Conservation (phyloP, 1,140 invertebrate genomes). For the Aricia agestis region DNA sequence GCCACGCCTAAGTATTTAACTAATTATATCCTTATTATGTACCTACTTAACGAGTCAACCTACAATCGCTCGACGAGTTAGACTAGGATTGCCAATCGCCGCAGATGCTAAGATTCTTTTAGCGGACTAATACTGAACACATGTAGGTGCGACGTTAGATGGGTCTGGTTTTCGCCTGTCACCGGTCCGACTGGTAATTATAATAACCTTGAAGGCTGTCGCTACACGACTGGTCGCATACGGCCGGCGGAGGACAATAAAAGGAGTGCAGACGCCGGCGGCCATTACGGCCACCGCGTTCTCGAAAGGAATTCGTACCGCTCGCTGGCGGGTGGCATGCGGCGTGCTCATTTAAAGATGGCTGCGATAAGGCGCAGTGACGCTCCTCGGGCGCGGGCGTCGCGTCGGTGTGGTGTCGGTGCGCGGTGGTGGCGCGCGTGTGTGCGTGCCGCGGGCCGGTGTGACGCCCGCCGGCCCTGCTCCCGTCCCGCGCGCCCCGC, state of each 20-base stretch:
- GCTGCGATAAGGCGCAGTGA: constrained; percentile 69
- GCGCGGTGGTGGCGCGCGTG: constrained; percentile 47
- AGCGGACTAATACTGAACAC: not conserved
- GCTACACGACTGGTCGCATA: constrained; percentile 36
- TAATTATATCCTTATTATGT: no score
- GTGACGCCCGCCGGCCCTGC: constrained; percentile 52
- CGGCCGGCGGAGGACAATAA: constrained; percentile 38
- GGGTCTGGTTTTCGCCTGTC: constrained; percentile 43
- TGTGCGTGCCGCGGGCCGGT: constrained; percentile 50
- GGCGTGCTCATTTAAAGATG: constrained; percentile 70
- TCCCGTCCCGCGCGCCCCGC: constrained; percentile 42
- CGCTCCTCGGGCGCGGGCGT: constrained; percentile 66
- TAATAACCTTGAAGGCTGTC: constrained; percentile 48
- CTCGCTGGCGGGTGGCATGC: constrained; percentile 62
- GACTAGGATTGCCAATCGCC: not conserved
- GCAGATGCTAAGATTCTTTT: not conserved
- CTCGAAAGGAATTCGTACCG: constrained; percentile 63
- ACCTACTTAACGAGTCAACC: not conserved
- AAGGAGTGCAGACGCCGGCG: constrained; percentile 58
- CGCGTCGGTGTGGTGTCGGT: constrained; percentile 48
- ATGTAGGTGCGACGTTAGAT: constrained; percentile 16
- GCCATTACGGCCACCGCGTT: constrained; percentile 54
- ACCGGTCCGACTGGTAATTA: constrained; percentile 59
- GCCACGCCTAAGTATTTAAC: no score
- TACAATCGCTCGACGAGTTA: not conserved